phyloP scores from a whole-genome alignment of 2,113 vertebrate species.

The Atrichornis clamosus region DNA sequence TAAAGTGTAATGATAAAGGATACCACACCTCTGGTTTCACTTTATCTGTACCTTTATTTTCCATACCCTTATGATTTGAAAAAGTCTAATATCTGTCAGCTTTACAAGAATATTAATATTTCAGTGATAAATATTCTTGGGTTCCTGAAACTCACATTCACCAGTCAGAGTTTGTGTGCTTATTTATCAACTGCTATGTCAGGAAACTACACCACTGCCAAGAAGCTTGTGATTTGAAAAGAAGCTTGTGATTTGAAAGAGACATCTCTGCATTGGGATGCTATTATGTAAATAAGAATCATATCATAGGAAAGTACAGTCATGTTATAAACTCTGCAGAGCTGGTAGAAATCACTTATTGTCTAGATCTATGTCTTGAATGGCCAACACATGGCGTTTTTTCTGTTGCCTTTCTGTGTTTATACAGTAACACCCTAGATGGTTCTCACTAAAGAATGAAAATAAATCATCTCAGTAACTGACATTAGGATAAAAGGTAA shows the following conservation, averaged over 20 bases:
- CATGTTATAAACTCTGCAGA: neutral
- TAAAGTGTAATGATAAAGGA: conserved; percentile 57
- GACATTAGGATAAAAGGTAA: neutral
- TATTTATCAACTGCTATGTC: neutral
- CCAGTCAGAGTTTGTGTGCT: neutral
- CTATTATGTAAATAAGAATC: neutral
- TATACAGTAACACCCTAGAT: neutral
- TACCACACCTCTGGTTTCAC: conserved; percentile 32
- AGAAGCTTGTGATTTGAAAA: neutral
- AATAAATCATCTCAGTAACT: neutral
- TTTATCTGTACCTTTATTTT: conserved; percentile 28
- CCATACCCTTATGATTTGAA: neutral
- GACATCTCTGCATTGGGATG: neutral
- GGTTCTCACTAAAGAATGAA: neutral
- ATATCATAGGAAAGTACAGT: neutral
- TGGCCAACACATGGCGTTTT: neutral
- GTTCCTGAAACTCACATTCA: neutral
- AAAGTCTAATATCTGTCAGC: conserved; percentile 9
- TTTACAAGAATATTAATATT: conserved; percentile 18
- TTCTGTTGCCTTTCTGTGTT: neutral
- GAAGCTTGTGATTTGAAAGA: neutral
- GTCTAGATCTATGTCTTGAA: neutral
- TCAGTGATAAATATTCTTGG: neutral
- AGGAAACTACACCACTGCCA: neutral
- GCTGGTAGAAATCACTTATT: neutral